Evolutionary conservation across 2,888 invertebrate genomes (phyloP).

Genomic region (Plemyria rubiginata): DNA sequence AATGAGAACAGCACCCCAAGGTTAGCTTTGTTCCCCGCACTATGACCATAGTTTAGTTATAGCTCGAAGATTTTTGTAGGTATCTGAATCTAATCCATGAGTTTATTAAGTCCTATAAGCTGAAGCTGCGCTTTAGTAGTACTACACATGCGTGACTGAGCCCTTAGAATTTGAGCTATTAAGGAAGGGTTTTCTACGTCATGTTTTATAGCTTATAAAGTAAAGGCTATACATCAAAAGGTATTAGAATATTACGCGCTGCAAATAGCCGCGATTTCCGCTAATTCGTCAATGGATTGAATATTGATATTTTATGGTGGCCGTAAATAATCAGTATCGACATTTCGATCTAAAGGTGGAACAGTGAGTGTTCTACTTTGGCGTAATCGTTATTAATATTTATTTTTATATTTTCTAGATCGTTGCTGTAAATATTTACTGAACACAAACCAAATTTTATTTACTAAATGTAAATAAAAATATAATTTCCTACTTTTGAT

Average conservation of each 20-base stretch:
- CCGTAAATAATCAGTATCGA: conserved; percentile 34
- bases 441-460: no score
- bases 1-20: no score
- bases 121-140: no score
- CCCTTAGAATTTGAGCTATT: conserved; percentile 18
- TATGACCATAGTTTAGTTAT: no score
- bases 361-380: background rate
- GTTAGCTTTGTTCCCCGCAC: no score
- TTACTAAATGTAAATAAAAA: no score
- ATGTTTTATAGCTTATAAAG: conserved; percentile 70
- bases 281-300: conserved; percentile 58
- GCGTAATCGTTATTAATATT: background rate
- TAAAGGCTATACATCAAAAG: conserved; percentile 64
- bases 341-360: conserved; percentile 25
- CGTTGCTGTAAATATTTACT: no score
- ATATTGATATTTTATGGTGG: conserved; percentile 39
- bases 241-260: conserved; percentile 56
- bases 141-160: background rate
- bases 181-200: conserved; percentile 62
- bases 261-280: conserved; percentile 58
- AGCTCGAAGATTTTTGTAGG: no score
- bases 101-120: no score
- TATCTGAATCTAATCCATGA: no score
- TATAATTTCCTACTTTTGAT: no score
- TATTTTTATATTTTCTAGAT: background rate